Conservation (phyloP, 2,113 vertebrate genomes). For the Tetrax tetrax region DNA sequence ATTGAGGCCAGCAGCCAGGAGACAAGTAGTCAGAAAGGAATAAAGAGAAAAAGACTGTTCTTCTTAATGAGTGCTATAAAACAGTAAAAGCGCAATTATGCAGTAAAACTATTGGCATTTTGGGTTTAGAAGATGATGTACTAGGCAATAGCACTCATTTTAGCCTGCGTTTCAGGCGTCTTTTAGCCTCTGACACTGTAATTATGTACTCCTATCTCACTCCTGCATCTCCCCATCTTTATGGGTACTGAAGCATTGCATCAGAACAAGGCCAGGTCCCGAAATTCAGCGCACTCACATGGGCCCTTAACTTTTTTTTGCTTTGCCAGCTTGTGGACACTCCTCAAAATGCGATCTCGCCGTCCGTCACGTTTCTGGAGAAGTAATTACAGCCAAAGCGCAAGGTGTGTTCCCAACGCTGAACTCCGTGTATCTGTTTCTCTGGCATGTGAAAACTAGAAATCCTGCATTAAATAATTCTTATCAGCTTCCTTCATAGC, state of each 20-base stretch:
- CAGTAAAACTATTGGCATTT: neutral
- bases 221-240: neutral
- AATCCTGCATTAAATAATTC: neutral
- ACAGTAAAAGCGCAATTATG: conserved; percentile 6
- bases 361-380: rapidly evolving
- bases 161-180: neutral
- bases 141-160: neutral
- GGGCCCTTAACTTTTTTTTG: neutral
- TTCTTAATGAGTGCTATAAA: conserved; percentile 10
- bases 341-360: neutral
- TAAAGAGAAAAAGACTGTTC: neutral
- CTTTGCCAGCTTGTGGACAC: neutral
- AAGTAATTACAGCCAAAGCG: neutral
- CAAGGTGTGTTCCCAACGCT: neutral
- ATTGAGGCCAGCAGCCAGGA: neutral
- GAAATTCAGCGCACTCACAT: rapidly evolving
- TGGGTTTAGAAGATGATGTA: neutral
- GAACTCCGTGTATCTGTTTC: rapidly evolving
- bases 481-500: neutral
- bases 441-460: neutral
- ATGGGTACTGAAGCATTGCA: neutral
- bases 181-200: neutral
- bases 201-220: neutral
- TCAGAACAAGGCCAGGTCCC: neutral
- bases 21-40: neutral